Base-by-base conservation (phyloP, 2,113 vertebrate genomes). In the Callipepla squamata region DNA sequence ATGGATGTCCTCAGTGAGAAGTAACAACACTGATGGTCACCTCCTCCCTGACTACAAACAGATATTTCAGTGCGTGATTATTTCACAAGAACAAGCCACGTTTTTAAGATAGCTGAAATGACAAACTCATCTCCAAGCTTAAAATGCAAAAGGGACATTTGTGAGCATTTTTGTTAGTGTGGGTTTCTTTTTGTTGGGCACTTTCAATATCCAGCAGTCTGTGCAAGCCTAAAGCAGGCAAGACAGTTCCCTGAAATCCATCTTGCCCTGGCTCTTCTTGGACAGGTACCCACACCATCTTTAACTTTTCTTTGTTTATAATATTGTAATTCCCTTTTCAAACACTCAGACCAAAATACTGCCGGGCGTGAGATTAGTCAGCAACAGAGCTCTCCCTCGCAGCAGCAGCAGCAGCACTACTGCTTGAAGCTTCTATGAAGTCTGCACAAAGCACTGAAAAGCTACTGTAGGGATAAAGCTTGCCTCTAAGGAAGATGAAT, bases 161-260 rank as follows among this genome's bases (percentile, higher is more conserved):
- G 44, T 40, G 15, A 3, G 30, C 19, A 28, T 30, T n/a, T 79
- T 45, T 40, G 9, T 4, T 28, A 40, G 40, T 53, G 51, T 53
- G 51, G 3, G 4, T 53, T 28, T 28, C 15, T 50, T 51, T 78
- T 40, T 69, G 13, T 30, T 78, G 65, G 9, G 44, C 34, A 26
- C 17, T 57, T 51, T 38, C 34, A 72, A 63, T 26, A 47, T 11
- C 72, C 51, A 51, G 59, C 36, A 36, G 34, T 6, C 26, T 50
- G 40, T 20, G 1, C 36, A 45, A 51, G 40, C 30, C 30, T 62
- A 2, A 55, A 30, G n/a, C 3, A 23, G 13, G 30, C 48, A 84
- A 62, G 0, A 36, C 28, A 36, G 36, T 16, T 63, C 38, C 34
- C 21, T 1, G 1, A 63, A 14, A 50, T 34, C 20, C n/a, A 0